These are phyloP conservation scores for Heterodera carotae DNA, from an alignment of 1,140 invertebrate species.

Conservation along the genomic window DNA sequence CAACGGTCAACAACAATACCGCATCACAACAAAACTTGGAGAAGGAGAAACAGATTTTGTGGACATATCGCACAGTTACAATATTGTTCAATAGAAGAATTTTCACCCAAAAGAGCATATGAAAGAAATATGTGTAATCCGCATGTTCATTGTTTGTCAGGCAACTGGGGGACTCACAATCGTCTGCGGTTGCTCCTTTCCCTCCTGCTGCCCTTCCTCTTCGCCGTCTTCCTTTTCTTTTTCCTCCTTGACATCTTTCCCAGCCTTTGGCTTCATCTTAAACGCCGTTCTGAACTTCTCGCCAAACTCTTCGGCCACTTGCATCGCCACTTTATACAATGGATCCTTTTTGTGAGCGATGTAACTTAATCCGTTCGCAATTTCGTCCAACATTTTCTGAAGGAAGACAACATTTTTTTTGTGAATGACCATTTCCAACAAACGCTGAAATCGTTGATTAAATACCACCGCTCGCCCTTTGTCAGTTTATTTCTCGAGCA, in stretches of 20 bases:
- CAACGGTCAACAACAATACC: constrained; percentile 5
- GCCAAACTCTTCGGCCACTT: constrained; percentile 21
- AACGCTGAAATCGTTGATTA: constrained; percentile 59
- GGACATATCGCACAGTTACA: not conserved
- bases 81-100: too few relatives aligned
- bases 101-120: too few relatives aligned
- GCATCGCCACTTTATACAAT: constrained; percentile 13
- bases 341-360: constrained; percentile 20
- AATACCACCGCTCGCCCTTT: constrained; percentile 58
- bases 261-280: constrained; percentile 13
- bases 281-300: constrained; percentile 23
- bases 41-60: not conserved
- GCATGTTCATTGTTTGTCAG: too few relatives aligned
- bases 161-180: too few relatives aligned
- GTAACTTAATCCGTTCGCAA: constrained; percentile 14
- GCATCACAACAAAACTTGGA: constrained; percentile 9
- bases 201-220: not conserved
- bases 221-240: constrained; percentile 1
- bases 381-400: constrained; percentile 45
- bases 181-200: too few relatives aligned
- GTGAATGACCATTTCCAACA: constrained; percentile 31
- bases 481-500: constrained; percentile 42
- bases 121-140: too few relatives aligned
- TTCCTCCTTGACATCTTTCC: constrained; percentile 3
- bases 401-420: not conserved